Percentiles rank a stretch among this genome's conserved stretches.
Conservation (phyloP, 2,888 invertebrate species). For the Stramonita haemastoma region DNA sequence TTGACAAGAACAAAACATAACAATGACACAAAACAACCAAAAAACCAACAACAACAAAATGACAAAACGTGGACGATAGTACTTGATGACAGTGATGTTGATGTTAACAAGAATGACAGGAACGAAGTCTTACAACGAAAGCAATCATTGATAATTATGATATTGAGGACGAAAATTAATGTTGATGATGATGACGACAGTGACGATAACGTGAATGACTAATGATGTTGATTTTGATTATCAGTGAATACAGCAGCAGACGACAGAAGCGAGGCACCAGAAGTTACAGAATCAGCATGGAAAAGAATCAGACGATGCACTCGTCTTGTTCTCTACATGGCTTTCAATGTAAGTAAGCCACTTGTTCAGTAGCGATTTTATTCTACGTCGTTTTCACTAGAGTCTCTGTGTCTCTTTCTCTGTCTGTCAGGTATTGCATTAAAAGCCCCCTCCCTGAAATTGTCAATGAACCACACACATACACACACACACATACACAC, state of each 20-base stretch:
- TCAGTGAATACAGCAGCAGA: not conserved
- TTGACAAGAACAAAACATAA: no score
- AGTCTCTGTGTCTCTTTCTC: no score
- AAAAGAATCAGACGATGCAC: slow-evolving; percentile 57
- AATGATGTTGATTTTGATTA: not conserved
- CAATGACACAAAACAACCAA: no score
- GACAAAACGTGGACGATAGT: not conserved
- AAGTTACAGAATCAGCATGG: slow-evolving; percentile 48
- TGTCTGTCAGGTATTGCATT: no score
- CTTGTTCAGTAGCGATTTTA: no score
- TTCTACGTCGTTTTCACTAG: no score
- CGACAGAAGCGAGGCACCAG: not conserved
- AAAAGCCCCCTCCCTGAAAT: no score
- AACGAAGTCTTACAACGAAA: not conserved
- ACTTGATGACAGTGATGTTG: not conserved
- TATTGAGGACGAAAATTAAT: not conserved
- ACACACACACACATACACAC: no score
- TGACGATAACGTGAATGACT: not conserved
- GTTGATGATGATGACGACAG: not conserved
- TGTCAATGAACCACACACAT: no score
- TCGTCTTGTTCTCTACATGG: slow-evolving; percentile 59
- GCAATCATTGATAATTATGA: not conserved
- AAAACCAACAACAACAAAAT: not conserved
- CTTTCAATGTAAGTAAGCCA: slow-evolving; percentile 62
- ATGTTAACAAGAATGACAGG: not conserved